Evolutionary conservation across 2,797 vertebrate species (phyloP).

Genomic region (Molossus molossus): DNA sequence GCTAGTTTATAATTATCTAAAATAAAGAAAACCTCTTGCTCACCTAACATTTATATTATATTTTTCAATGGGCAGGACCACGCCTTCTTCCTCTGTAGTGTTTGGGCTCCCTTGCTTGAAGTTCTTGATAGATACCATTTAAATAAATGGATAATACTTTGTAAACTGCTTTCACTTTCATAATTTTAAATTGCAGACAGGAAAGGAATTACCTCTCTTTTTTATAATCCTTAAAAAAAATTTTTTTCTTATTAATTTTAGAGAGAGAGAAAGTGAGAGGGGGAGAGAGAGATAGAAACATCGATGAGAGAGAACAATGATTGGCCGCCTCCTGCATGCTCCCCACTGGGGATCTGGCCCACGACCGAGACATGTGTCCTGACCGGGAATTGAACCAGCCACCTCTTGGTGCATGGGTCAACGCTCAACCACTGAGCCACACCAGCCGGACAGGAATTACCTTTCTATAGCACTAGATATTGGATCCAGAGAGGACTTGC

Average conservation of each 20-base stretch:
- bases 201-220: slow-evolving; percentile 6
- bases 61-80: neutral
- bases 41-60: neutral
- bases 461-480: neutral
- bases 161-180: slow-evolving; percentile 38
- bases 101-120: neutral
- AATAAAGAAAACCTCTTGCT: neutral
- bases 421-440: no score
- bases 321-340: no score
- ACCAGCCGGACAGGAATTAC: neutral
- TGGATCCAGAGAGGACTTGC: neutral
- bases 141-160: slow-evolving; percentile 20
- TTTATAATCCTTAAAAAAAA: no score
- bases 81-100: neutral
- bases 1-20: neutral
- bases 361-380: no score
- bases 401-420: no score
- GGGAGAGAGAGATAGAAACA: no score
- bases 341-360: no score
- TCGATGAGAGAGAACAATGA: no score
- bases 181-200: neutral
- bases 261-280: no score
- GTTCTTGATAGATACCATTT: slow-evolving; percentile 23
- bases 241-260: no score
- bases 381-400: no score